Evolutionary conservation across 2,797 vertebrate species (phyloP).

Genomic region (Cyclopterus lumpus): DNA sequence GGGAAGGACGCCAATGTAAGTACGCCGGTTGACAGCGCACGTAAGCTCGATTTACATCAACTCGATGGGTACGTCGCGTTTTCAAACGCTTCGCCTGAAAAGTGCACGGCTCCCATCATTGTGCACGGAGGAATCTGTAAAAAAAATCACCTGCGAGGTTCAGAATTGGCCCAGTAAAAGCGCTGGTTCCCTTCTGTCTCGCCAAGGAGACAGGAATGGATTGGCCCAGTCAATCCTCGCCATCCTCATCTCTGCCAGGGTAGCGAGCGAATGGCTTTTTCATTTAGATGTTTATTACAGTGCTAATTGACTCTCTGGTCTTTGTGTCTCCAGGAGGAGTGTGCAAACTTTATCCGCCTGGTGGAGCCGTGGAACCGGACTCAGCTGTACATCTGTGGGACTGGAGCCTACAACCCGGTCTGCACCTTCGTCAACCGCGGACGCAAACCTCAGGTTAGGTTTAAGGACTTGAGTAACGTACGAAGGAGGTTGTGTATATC

Average conservation of each 20-base stretch:
- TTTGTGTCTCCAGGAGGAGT: constrained; percentile 88
- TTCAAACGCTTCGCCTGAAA: background rate
- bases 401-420: constrained; percentile 96
- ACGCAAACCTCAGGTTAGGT: constrained; percentile 92
- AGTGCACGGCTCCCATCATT: constrained; percentile 16
- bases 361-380: constrained; percentile 99
- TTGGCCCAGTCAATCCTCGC: constrained; percentile 15
- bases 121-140: constrained; percentile 23
- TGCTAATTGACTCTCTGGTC: constrained; percentile 26
- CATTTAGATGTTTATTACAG: constrained; percentile 6
- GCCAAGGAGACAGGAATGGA: constrained; percentile 51
- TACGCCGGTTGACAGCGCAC: constrained; percentile 53
- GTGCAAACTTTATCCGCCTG: constrained; percentile 97
- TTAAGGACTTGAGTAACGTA: constrained; percentile 1
- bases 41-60: constrained; percentile 38
- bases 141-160: constrained; percentile 56
- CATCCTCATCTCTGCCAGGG: constrained; percentile 33
- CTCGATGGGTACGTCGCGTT: constrained; percentile 14
- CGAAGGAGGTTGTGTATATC: constrained; percentile 5
- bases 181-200: constrained; percentile 57
- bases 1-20: constrained; percentile 97
- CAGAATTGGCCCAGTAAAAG: constrained; percentile 54
- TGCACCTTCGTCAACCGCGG: constrained; percentile 95
- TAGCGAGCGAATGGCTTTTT: constrained; percentile 22
- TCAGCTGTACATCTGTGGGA: constrained; percentile 95